Conservation (phyloP, 2,797 vertebrate genomes). For the Myotis pilosus region DNA sequence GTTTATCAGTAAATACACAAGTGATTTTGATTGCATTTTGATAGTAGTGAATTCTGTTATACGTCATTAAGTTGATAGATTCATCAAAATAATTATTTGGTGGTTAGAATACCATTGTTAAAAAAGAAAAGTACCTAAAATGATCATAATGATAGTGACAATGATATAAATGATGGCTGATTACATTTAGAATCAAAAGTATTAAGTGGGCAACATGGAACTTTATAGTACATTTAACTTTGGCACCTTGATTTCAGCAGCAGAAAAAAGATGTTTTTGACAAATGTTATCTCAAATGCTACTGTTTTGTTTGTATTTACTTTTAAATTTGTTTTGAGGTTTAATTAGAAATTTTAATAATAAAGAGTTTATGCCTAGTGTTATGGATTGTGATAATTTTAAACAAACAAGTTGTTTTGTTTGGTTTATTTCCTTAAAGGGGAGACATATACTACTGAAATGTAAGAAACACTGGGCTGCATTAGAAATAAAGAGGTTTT, state of each 20-base stretch:
- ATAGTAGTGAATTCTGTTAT: neutral
- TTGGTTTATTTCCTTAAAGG: neutral
- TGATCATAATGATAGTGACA: neutral
- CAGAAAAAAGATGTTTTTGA: neutral
- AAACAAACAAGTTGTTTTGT: neutral
- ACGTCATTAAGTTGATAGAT: neutral
- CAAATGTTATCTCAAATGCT: neutral
- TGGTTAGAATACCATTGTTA: neutral
- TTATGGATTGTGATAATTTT: neutral
- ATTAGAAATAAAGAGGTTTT: neutral
- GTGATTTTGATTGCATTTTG: neutral
- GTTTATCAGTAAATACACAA: neutral
- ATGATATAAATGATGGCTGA: neutral
- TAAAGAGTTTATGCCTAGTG: neutral
- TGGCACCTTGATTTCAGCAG: neutral
- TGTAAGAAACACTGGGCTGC: neutral
- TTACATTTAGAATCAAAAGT: slow-evolving; percentile 5
- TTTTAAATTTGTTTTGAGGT: slow-evolving; percentile 27
- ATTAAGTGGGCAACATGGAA: neutral
- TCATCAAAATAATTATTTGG: neutral
- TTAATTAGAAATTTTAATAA: slow-evolving; percentile 40
- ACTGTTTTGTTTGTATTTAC: slow-evolving; percentile 22
- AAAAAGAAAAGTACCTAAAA: neutral
- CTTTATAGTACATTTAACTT: slow-evolving; percentile 32
- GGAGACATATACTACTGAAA: neutral